Percentiles rank a stretch among this genome's conserved stretches.
These are phyloP conservation scores for Holocentrus rufus DNA, from an alignment of 2,797 vertebrate species.

Conservation along the genomic window DNA sequence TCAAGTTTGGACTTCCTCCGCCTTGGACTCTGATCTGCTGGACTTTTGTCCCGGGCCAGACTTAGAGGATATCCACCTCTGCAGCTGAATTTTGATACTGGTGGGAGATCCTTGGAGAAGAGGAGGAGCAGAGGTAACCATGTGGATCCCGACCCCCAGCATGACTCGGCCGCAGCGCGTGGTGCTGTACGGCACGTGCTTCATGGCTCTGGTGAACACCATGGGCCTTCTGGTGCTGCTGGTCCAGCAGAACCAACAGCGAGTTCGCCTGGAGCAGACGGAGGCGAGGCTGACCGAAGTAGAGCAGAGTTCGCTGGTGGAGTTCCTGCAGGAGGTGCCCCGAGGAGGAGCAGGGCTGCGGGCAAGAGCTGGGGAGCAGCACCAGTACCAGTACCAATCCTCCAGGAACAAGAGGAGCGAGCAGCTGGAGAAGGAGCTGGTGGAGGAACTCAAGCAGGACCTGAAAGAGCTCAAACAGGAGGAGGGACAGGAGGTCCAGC, in stretches of 20 bases:
- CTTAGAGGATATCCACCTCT: background rate
- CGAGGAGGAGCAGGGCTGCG: constrained; percentile 59
- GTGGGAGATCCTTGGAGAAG: constrained; percentile 57
- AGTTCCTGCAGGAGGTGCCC: constrained; percentile 80
- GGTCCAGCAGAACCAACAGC: constrained; percentile 86
- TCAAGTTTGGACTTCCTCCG: constrained; percentile 6
- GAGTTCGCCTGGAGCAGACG: constrained; percentile 73
- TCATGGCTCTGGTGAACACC: constrained; percentile 84
- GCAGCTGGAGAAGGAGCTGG: constrained; percentile 62
- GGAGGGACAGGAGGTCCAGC: constrained; percentile 26
- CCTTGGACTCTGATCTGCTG: background rate
- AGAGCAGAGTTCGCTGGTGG: constrained; percentile 79
- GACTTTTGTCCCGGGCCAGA: background rate
- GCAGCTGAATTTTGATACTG: too few relatives aligned
- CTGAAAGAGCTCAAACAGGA: constrained; percentile 27
- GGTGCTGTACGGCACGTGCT: constrained; percentile 82
- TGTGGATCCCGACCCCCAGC: constrained; percentile 77
- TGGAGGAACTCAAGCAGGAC: constrained; percentile 60
- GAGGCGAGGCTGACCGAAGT: constrained; percentile 75
- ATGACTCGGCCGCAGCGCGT: constrained; percentile 79
- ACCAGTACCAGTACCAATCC: constrained; percentile 64
- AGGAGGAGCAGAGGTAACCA: constrained; percentile 67
- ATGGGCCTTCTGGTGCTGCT: constrained; percentile 87
- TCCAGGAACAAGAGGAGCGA: constrained; percentile 86
- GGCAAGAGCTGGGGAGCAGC: background rate